These are phyloP conservation scores for Heliconius erato DNA, from an alignment of 2,888 invertebrate species.

Conservation along the genomic window DNA sequence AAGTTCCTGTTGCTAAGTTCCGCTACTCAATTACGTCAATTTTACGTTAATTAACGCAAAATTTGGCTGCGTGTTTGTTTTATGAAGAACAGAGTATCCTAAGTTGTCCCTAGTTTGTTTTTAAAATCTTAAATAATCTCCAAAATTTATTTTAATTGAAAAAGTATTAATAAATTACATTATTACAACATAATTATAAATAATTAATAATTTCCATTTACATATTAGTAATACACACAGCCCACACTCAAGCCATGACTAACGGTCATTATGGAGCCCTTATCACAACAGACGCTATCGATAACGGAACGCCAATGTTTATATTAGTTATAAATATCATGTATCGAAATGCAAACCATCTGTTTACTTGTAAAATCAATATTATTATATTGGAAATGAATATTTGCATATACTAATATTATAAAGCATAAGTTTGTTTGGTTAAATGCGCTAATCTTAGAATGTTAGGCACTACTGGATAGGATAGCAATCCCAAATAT, in stretches of 20 bases:
- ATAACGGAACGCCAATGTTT: slow-evolving; percentile 13
- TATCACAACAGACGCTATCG: slow-evolving; percentile 22
- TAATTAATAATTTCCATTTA: not conserved
- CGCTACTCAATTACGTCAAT: too few relatives aligned
- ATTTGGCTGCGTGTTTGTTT: too few relatives aligned
- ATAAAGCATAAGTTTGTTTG: too few relatives aligned
- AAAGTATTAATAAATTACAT: not conserved
- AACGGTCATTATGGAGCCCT: slow-evolving; percentile 4
- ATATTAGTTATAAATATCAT: not conserved
- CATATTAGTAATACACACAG: not conserved
- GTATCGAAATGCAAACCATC: not conserved
- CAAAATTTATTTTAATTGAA: too few relatives aligned
- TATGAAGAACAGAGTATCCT: too few relatives aligned
- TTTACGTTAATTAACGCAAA: too few relatives aligned
- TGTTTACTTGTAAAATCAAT: not conserved
- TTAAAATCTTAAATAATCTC: too few relatives aligned
- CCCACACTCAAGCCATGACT: not conserved
- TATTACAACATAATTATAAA: not conserved
- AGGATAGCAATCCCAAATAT: too few relatives aligned
- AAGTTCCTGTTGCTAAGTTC: too few relatives aligned
- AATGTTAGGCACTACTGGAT: too few relatives aligned
- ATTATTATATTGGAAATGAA: not conserved
- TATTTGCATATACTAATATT: not conserved
- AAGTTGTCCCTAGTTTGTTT: too few relatives aligned
- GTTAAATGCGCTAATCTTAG: too few relatives aligned